Evolutionary conservation across 2,797 vertebrate genomes (phyloP), one percentile per base, ranked within the genome.

Genomic region (Tolypeutes matacus): DNA sequence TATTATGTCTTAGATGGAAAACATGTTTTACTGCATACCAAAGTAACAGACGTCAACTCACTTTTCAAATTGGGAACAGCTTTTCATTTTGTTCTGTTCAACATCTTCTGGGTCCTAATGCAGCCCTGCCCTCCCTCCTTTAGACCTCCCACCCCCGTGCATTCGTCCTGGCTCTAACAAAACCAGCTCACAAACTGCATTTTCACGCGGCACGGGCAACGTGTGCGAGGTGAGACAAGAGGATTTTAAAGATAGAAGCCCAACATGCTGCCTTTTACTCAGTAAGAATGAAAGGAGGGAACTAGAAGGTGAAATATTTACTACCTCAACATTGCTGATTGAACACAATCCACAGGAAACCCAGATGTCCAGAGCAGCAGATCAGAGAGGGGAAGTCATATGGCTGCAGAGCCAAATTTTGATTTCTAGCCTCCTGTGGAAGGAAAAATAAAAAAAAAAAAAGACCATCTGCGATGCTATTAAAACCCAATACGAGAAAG

Each of bases 21-120:
- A 96, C 97, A 97, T 97, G 97, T 97, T 97, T 96, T 90, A 96
- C 93, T 94, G 94, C 97, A 97, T 97, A 97, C 97, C 97, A 97
- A 73, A 97, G 96, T 96, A 95, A 94, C 95, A 96, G 97, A 97
- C 97, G 97, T 97, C 97, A 97, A 96, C 96, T 95, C 87, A 91
- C 89, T 97, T 93, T 97, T 95, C 95, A 97, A 97, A 97, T 97
- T 97, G 86, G 84, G 97, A 97, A 96, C 97, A 97, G 97, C 97
- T 97, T 97, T 97, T 95, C 89, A 94, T 97, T 95, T 97, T 91
- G 75, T 85, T 96, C 93, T 96, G 83, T 88, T 90, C 89, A 95
- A 96, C 91, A 86, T 88, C 95, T 94, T 67, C 95, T 97, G 91
- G 93, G 95, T 95, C 96, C 92, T 90, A 93, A 97, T 87, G 96